Conservation (phyloP, 92 coral and sea anemone species). For the Paragorgia papillata region DNA sequence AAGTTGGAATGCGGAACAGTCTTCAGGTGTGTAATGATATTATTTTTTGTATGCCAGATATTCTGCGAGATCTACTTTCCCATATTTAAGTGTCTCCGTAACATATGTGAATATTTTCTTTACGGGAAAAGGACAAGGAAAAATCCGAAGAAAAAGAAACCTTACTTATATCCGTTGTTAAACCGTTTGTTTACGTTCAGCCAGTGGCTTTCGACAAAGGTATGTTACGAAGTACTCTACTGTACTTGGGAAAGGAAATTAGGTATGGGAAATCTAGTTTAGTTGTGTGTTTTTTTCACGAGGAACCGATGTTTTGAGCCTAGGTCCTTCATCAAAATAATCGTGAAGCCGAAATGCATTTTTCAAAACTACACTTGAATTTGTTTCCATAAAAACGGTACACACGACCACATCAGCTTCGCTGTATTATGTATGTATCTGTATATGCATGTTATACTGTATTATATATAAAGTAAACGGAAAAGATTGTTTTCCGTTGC, state of each 20-base stretch:
- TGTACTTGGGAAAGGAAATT: background rate
- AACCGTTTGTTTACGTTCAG: slow-evolving; percentile 89
- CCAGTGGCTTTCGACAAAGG: slow-evolving; percentile 99
- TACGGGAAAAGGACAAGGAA: slow-evolving; percentile 69
- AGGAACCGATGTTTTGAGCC: too few relatives aligned
- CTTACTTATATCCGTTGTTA: slow-evolving; percentile 81
- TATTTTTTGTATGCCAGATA: background rate
- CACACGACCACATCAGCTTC: too few relatives aligned
- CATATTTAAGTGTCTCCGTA: too few relatives aligned
- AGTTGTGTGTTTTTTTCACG: background rate
- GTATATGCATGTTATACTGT: too few relatives aligned
- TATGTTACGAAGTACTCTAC: slow-evolving; percentile 40
- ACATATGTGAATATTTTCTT: too few relatives aligned
- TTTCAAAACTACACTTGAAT: too few relatives aligned
- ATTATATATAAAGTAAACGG: too few relatives aligned
- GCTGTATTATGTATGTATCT: too few relatives aligned
- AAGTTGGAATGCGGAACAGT: slow-evolving; percentile 86
- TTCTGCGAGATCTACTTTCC: background rate
- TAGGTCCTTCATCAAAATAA: too few relatives aligned
- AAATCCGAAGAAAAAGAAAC: slow-evolving; percentile 98
- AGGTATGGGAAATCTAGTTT: background rate
- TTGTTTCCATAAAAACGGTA: too few relatives aligned
- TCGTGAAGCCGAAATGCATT: too few relatives aligned
- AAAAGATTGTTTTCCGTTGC: too few relatives aligned
- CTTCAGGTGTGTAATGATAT: slow-evolving; percentile 68